Evolutionary conservation across 2,797 vertebrate species (phyloP).

Genomic region (Amniataba percoides): DNA sequence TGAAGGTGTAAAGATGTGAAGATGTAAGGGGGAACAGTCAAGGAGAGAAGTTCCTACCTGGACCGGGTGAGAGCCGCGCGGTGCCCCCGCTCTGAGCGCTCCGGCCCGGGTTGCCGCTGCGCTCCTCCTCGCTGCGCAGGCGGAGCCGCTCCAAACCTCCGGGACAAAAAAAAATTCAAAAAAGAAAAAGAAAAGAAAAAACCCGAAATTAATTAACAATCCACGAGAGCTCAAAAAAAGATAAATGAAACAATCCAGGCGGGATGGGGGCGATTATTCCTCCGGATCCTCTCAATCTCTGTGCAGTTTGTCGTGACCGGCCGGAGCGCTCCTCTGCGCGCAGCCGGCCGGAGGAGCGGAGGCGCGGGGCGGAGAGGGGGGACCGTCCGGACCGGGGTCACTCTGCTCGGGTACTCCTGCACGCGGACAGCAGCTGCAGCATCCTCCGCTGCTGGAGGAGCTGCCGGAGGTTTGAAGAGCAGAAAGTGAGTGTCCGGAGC

Average conservation of each 20-base stretch:
- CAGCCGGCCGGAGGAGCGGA: conserved; percentile 45
- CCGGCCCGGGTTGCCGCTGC: conserved; percentile 74
- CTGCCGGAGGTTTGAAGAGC: too few species aligned
- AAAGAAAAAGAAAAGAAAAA: conserved; percentile 11
- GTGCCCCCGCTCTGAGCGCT: conserved; percentile 75
- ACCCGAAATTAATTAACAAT: conserved; percentile 64
- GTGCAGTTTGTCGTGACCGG: conserved; percentile 71
- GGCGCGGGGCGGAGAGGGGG: too few species aligned
- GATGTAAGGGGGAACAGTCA: neutral
- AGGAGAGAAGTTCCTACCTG: conserved; percentile 80
- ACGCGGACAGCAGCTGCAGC: conserved; percentile 46
- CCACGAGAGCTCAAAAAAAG: conserved; percentile 56
- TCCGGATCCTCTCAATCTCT: conserved; percentile 64
- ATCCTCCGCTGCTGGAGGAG: conserved; percentile 58
- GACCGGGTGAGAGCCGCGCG: conserved; percentile 70
- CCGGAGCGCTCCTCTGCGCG: conserved; percentile 59
- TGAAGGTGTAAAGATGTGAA: neutral
- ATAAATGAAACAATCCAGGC: conserved; percentile 71
- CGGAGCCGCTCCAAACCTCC: conserved; percentile 68
- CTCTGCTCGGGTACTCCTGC: conserved; percentile 61
- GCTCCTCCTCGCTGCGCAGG: conserved; percentile 69
- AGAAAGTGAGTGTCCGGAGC: too few species aligned
- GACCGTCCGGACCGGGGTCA: conserved; percentile 70
- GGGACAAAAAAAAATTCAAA: conserved; percentile 6
- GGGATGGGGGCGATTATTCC: conserved; percentile 62